phyloP scores from a whole-genome alignment of 2,113 vertebrate species.

The Xiphophorus hellerii region DNA sequence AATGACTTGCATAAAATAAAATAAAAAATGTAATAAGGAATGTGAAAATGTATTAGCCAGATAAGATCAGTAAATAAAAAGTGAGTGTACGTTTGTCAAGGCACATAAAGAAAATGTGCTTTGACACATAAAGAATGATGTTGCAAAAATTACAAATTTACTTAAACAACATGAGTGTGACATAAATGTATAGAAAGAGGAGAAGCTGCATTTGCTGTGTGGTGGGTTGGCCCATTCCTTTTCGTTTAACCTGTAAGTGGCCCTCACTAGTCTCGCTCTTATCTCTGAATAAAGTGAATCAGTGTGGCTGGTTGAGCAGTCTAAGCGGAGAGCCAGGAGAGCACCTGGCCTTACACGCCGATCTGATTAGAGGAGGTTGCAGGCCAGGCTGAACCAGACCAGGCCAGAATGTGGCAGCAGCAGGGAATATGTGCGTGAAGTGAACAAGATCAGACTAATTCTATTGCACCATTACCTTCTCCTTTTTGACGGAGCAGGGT shows the following conservation, averaged over 20 bases:
- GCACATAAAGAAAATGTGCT: too few relatives aligned
- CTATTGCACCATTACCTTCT: slow-evolving; percentile 61
- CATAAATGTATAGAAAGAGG: slow-evolving; percentile 18
- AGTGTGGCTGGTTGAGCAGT: slow-evolving; percentile 69
- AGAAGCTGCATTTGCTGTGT: slow-evolving; percentile 20
- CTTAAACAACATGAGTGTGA: slow-evolving; percentile 7
- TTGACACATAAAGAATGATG: not conserved
- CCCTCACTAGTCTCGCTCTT: slow-evolving; percentile 59
- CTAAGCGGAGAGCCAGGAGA: slow-evolving; percentile 63
- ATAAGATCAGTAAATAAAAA: too few relatives aligned
- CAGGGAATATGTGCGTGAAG: slow-evolving; percentile 60
- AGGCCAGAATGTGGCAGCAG: slow-evolving; percentile 51
- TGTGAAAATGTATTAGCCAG: not conserved
- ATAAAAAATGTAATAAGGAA: not conserved
- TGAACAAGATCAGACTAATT: slow-evolving; percentile 75
- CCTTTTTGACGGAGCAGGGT: slow-evolving; percentile 54
- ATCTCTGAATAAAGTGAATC: slow-evolving; percentile 73
- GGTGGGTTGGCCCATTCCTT: slow-evolving; percentile 22
- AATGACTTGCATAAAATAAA: not conserved
- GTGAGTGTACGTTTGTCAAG: not conserved
- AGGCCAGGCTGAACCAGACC: slow-evolving; percentile 67
- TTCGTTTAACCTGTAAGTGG: slow-evolving; percentile 60
- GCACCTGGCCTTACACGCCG: slow-evolving; percentile 75
- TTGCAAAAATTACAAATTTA: not conserved
- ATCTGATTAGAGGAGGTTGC: slow-evolving; percentile 78